These are phyloP conservation scores for Aphodius granarius DNA, from an alignment of 2,888 invertebrate genomes.

Conservation along the genomic window DNA sequence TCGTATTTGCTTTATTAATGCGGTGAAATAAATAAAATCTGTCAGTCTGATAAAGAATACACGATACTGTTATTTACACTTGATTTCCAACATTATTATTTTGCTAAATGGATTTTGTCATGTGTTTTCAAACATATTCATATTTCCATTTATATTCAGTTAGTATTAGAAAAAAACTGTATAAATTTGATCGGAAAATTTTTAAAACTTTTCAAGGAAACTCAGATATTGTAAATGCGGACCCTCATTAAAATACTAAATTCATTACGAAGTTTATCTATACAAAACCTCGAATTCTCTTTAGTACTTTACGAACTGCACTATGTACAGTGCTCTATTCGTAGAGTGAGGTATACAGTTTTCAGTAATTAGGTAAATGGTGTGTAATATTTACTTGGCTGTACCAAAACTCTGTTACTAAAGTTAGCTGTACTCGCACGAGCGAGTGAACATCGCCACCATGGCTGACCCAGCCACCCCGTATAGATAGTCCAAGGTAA, in stretches of 20 bases:
- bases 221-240: too few relatives aligned
- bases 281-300: neutral
- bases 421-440: neutral
- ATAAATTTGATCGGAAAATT: too few relatives aligned
- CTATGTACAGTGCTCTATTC: neutral
- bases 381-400: conserved; percentile 10
- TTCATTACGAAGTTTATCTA: too few relatives aligned
- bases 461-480: neutral
- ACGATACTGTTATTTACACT: neutral
- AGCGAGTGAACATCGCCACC: neutral
- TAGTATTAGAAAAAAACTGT: too few relatives aligned
- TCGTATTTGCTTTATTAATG: neutral
- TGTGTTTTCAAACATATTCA: too few relatives aligned
- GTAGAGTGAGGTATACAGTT: neutral
- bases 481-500: neutral
- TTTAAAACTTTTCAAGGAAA: too few relatives aligned
- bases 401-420: neutral
- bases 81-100: neutral
- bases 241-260: too few relatives aligned
- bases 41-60: neutral
- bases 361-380: conserved; percentile 11
- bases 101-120: too few relatives aligned
- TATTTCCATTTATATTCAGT: too few relatives aligned
- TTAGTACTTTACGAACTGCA: neutral
- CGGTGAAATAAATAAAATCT: neutral